Evolutionary conservation across 2,888 invertebrate genomes (phyloP).

Genomic region (Drepanosiphum platanoidis): DNA sequence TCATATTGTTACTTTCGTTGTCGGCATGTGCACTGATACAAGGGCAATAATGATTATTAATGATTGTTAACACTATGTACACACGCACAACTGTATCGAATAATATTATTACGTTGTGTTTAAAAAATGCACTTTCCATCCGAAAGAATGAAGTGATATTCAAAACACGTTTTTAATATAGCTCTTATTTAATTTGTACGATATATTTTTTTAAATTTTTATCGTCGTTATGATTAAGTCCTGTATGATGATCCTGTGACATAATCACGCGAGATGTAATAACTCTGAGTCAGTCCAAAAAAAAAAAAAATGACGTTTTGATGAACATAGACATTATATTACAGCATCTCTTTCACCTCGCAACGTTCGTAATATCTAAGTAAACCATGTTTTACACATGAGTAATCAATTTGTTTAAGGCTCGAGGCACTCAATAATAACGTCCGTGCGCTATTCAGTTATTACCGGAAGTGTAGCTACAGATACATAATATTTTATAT

Average conservation of each 20-base stretch:
- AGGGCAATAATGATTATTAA: background rate
- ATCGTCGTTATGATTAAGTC: background rate
- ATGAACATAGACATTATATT: constrained; percentile 42
- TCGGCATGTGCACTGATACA: background rate
- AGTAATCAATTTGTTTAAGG: constrained; percentile 43
- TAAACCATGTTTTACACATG: constrained; percentile 51
- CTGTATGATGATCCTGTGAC: constrained; percentile 24
- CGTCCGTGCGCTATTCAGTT: background rate
- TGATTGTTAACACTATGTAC: background rate
- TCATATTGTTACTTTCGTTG: background rate
- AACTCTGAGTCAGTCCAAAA: constrained; percentile 36
- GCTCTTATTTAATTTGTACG: background rate
- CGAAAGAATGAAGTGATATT: background rate
- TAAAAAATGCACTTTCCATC: background rate
- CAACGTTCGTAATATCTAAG: constrained; percentile 43
- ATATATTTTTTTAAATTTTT: background rate
- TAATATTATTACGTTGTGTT: background rate
- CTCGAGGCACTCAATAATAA: constrained; percentile 29
- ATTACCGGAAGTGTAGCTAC: constrained; percentile 22
- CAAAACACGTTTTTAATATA: background rate
- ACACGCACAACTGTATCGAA: background rate
- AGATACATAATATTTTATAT: background rate
- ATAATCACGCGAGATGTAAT: constrained; percentile 36
- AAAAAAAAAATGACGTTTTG: constrained; percentile 47
- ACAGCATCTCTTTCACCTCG: constrained; percentile 59